A percentile compares a stretch with the other conserved stretches of the same genome.
Conservation (phyloP, 2,797 vertebrate species). For the Synanceia verrucosa region DNA sequence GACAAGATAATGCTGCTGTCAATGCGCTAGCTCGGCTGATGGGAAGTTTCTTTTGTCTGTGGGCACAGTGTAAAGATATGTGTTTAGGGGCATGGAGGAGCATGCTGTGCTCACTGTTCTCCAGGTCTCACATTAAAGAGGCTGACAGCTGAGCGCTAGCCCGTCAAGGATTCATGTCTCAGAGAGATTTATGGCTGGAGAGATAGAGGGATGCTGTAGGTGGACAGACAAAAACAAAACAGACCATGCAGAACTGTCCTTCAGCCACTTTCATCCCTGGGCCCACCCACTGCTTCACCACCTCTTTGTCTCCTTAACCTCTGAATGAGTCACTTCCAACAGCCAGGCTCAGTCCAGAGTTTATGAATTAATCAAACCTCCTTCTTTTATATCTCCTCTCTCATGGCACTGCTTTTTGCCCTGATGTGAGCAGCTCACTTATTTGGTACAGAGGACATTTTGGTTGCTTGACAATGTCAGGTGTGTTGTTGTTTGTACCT, state of each 20-base stretch:
- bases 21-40: slow-evolving; percentile 50
- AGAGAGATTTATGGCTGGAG: slow-evolving; percentile 9
- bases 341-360: slow-evolving; percentile 21
- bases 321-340: slow-evolving; percentile 58
- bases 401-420: slow-evolving; percentile 4
- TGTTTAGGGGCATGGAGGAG: slow-evolving; percentile 12
- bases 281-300: slow-evolving; percentile 35
- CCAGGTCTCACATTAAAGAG: slow-evolving; percentile 36
- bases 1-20: slow-evolving; percentile 76
- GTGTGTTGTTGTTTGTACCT: background rate
- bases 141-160: slow-evolving; percentile 35
- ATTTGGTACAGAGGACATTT: background rate
- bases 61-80: slow-evolving; percentile 27
- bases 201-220: slow-evolving; percentile 25
- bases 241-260: slow-evolving; percentile 35
- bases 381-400: background rate
- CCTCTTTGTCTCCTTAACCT: slow-evolving; percentile 29
- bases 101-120: slow-evolving; percentile 6
- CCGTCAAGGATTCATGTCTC: slow-evolving; percentile 40
- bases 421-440: background rate
- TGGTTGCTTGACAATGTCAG: background rate
- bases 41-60: slow-evolving; percentile 54
- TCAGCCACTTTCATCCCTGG: slow-evolving; percentile 49
- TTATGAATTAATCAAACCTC: slow-evolving; percentile 62
- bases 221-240: slow-evolving; percentile 23